Percentiles rank a stretch among this genome's conserved stretches.
phyloP scores from a whole-genome alignment of 2,113 vertebrate genomes.

The Myxocyprinus asiaticus region DNA sequence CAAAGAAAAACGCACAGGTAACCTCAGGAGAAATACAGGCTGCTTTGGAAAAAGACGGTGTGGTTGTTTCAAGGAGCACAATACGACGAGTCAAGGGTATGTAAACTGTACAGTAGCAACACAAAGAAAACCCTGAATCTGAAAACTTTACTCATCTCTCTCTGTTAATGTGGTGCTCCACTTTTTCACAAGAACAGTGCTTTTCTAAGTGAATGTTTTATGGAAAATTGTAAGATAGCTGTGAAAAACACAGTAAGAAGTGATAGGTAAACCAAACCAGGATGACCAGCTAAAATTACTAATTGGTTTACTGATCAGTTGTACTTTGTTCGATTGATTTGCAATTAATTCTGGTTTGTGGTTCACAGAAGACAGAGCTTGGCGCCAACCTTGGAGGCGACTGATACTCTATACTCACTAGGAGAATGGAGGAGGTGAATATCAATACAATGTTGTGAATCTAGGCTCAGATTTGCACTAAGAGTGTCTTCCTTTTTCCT shows the following conservation, averaged over 20 bases:
- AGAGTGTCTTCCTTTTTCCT: constrained; percentile 73
- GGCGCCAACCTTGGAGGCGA: constrained; percentile 93
- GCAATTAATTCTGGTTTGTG: constrained; percentile 99
- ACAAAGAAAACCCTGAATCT: background rate
- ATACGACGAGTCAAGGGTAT: no score
- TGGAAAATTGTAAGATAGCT: constrained; percentile 11
- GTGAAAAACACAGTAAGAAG: constrained; percentile 22
- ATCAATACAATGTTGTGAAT: constrained; percentile 83
- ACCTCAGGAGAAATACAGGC: no score
- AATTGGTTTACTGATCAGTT: constrained; percentile 99
- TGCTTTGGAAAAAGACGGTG: no score
- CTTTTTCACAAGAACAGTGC: background rate
- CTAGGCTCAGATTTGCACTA: constrained; percentile 69
- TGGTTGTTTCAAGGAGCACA: no score
- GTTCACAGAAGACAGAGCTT: constrained; percentile 85
- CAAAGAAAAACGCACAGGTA: background rate
- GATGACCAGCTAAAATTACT: constrained; percentile 97
- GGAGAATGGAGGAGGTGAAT: constrained; percentile 77
- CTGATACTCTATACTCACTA: constrained; percentile 91
- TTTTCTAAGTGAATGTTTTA: background rate
- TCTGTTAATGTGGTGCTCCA: background rate
- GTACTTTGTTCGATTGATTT: constrained; percentile 99
- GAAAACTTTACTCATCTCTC: background rate
- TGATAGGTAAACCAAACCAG: constrained; percentile 77
- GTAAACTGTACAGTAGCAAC: no score